Base-by-base conservation (phyloP, 2,888 invertebrate species). In the Byasa hedistus region DNA sequence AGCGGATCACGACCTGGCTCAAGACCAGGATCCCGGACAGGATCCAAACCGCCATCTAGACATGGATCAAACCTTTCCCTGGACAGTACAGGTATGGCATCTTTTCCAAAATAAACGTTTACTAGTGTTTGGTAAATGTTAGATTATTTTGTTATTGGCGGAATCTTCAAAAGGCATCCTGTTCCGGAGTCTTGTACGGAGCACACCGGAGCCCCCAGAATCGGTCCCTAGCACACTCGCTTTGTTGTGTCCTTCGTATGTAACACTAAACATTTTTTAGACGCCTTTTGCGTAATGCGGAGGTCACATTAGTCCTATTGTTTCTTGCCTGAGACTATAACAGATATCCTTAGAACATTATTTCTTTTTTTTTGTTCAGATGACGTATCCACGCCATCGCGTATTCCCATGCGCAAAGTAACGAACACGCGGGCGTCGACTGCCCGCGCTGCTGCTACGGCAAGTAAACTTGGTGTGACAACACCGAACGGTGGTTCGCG, bases 61-160 rank as follows among this genome's bases (percentile, higher is more conserved):
- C 97, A 98, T 81, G 98, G 98, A 73, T 98, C 98, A 57, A 98
- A 97, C 80, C 93, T 97, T 69, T 98, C 98, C 57, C 91, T 98
- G 73, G 97, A 97, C 84, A 96, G 97, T 83, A 96, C 96, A 84
- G 97, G 97, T 96, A 60, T n/a, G 15, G 22, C 24, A 65, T 39
- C 15, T 39, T 39, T 39, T 5, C 32, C 32, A 10, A 39, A 39
- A 15, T 39, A 39, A 15, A 39, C 12, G 12, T 39, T 39, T 39
- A 12, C 0, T 39, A 2, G 8, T 12, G 36, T 36, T 10, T 1
- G 39, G 15, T 39, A 39, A 12, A 39, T 39, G 12, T n/a, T n/a
- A n/a, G n/a, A n/a, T n/a, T n/a, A n/a, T n/a, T n/a, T n/a, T n/a
- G n/a, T n/a, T n/a, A n/a, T n/a, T n/a, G n/a, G n/a, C n/a, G n/a